Conservation (phyloP, 2,888 invertebrate species). For the Trissolcus japonicus region DNA sequence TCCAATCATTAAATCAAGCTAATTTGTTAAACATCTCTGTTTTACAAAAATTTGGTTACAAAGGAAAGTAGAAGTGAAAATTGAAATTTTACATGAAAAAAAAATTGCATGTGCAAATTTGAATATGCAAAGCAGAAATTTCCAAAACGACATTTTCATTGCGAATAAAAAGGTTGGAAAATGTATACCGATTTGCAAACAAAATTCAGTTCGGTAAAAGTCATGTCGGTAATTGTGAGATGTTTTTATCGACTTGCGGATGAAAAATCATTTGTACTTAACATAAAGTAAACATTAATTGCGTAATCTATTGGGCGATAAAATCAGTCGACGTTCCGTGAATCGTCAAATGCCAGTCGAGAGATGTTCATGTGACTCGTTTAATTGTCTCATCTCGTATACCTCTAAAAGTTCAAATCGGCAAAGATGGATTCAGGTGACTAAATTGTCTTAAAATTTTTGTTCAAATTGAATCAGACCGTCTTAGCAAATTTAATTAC, state of each 20-base stretch:
- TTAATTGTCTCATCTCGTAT: constrained; percentile 23
- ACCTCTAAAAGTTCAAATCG: neutral
- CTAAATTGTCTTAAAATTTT: neutral
- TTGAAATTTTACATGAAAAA: no score
- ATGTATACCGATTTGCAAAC: neutral
- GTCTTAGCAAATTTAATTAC: neutral
- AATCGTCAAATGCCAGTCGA: constrained; percentile 30
- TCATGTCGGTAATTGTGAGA: constrained; percentile 16
- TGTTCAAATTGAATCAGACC: neutral
- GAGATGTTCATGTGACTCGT: constrained; percentile 19
- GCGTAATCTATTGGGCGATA: constrained; percentile 36
- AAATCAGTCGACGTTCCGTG: constrained; percentile 23
- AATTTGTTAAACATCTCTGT: neutral
- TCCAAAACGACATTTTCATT: no score
- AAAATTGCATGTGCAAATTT: no score
- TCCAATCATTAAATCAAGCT: no score
- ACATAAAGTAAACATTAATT: constrained; percentile 28
- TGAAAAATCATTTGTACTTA: constrained; percentile 8
- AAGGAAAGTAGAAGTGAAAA: no score
- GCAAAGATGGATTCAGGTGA: constrained; percentile 45
- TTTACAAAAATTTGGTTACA: no score
- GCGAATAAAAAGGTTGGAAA: no score
- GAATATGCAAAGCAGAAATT: no score
- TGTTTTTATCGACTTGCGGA: constrained; percentile 13
- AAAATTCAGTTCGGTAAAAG: constrained; percentile 5